Percentiles rank a stretch among this genome's conserved stretches.
Evolutionary conservation across 30 jellyfish, hydroid and myxozoan genomes (phyloP).

Genomic region (Hydractinia echinata): DNA sequence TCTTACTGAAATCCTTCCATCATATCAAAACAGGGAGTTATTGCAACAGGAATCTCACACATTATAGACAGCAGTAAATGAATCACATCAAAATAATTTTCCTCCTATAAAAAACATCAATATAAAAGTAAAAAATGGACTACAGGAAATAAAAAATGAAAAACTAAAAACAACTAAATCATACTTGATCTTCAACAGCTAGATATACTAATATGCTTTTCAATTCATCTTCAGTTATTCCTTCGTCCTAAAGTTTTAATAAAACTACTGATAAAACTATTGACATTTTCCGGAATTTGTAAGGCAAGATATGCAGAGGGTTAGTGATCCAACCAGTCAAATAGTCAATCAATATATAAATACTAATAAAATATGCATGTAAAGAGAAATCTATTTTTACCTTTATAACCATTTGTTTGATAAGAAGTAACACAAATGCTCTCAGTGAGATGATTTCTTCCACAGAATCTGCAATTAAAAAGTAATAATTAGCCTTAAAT

Average conservation of each 20-base stretch:
- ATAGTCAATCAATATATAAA: too few relatives aligned
- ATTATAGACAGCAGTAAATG: slow-evolving; percentile 70
- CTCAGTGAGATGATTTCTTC: slow-evolving; percentile 90
- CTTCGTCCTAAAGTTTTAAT: slow-evolving; percentile 46
- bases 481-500: too few relatives aligned
- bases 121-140: not conserved
- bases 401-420: slow-evolving; percentile 88
- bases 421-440: slow-evolving; percentile 75
- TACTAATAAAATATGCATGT: too few relatives aligned
- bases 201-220: slow-evolving; percentile 78
- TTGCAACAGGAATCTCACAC: slow-evolving; percentile 88
- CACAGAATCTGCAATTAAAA: slow-evolving; percentile 44
- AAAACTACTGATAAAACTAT: not conserved
- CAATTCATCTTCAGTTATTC: slow-evolving; percentile 76
- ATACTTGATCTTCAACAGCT: slow-evolving; percentile 87
- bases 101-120: slow-evolving; percentile 63
- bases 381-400: slow-evolving; percentile 3
- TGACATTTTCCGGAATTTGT: too few relatives aligned
- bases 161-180: not conserved
- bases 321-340: too few relatives aligned
- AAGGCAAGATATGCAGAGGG: not conserved
- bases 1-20: slow-evolving; percentile 91
- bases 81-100: slow-evolving; percentile 63
- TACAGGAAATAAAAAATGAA: not conserved
- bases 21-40: slow-evolving; percentile 62